Evolutionary conservation across 2,888 invertebrate genomes (phyloP).

Genomic region (Cactoblastis cactorum): DNA sequence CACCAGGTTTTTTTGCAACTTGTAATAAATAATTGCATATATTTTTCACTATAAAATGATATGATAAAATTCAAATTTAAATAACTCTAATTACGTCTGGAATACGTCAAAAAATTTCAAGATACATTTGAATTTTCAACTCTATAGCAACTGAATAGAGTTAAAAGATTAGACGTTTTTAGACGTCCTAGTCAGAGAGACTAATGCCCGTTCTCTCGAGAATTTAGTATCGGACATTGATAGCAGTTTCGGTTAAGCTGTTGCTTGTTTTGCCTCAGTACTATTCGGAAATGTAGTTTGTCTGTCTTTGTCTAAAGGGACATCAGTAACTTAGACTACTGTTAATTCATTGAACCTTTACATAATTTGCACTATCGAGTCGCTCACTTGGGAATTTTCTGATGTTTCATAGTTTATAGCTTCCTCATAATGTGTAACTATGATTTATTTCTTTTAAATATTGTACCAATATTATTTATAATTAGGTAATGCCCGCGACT

Average conservation of each 20-base stretch:
- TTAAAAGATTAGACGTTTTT: not conserved
- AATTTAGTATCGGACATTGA: constrained; percentile 8
- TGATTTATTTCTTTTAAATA: too few relatives aligned
- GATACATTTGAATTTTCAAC: not conserved
- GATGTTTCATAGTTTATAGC: too few relatives aligned
- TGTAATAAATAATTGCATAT: too few relatives aligned
- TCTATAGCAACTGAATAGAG: not conserved
- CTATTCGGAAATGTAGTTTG: not conserved
- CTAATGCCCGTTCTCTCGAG: not conserved
- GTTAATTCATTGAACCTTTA: too few relatives aligned
- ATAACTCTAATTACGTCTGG: not conserved
- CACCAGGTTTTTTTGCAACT: too few relatives aligned
- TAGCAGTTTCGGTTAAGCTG: constrained; percentile 7
- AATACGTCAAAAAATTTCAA: not conserved
- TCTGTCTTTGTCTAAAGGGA: not conserved
- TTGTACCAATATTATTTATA: too few relatives aligned
- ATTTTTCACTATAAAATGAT: too few relatives aligned
- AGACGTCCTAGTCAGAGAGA: not conserved
- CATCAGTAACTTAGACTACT: not conserved
- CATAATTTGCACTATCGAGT: too few relatives aligned
- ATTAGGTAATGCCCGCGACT: too few relatives aligned
- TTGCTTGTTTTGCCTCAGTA: not conserved
- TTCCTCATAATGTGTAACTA: too few relatives aligned
- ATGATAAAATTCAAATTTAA: too few relatives aligned
- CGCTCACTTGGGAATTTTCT: too few relatives aligned